Evolutionary conservation across 1,140 invertebrate genomes (phyloP), one percentile per base, ranked within the genome.

Genomic region (Adelges cooleyi): DNA sequence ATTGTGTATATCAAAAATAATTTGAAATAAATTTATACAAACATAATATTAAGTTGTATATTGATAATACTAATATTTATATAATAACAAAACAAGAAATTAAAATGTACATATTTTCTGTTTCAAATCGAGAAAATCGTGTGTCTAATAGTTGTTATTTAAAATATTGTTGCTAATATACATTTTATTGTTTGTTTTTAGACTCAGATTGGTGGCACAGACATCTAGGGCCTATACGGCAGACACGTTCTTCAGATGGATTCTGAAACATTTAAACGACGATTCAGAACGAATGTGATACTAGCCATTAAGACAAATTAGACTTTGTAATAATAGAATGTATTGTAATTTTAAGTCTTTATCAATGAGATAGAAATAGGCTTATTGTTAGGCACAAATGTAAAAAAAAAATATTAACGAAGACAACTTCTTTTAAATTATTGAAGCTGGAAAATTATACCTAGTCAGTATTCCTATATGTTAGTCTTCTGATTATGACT

Each of bases 381-480:
- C 29, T 33, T 33, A 33, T 11, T 33, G 33, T 62, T 62, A 62
- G 56, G 56, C 44, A 33, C 10, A 46, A 46, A 59, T 27, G 5
- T 33, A 33, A 33, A 33, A 33, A 6, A 6, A 6, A 6, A 33
- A n/a, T n/a, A 62, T 27, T 48, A 17, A 48, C 25, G 46, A 48
- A 46, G 17, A 62, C 17, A 13, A 33, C 46, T 62, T 62, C 42
- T 5, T 62, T 22, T 62, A 62, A 62, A 25, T 62, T 62, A 62
- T 62, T 62, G 20, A 48, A 62, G 18, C 42, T 25, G 42, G 42
- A 62, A 46, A 46, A 62, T 29, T 62, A 46, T 48, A 46, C 56
- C 56, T 62, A 62, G 56, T 62, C 56, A 62, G 56, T 62, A 62
- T 62, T 62, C 42, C 56, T 62, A 62, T 48, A 62, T 46, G n/a